Evolutionary conservation across 2,113 vertebrate genomes (phyloP).

Genomic region (Ammodytes marinus): DNA sequence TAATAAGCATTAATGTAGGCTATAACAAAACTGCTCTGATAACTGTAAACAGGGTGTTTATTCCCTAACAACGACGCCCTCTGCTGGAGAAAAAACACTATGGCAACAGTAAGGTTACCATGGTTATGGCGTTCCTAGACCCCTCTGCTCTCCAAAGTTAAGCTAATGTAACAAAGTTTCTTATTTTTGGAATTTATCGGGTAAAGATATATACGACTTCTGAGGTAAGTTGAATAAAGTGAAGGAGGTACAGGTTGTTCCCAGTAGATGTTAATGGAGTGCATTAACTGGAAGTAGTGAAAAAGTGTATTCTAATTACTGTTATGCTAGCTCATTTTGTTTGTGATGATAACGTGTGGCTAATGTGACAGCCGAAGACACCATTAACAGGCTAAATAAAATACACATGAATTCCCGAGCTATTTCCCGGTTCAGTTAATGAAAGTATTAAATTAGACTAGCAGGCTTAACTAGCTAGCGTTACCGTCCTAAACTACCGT

Average conservation of each 20-base stretch:
- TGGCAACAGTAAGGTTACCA: slow-evolving; percentile 19
- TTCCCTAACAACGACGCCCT: slow-evolving; percentile 15
- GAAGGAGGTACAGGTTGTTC: not conserved
- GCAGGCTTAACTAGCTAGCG: not conserved
- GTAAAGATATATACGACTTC: too few species aligned
- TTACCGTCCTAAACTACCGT: not conserved
- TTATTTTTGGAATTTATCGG: not conserved
- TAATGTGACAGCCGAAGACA: not conserved
- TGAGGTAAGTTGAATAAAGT: not conserved
- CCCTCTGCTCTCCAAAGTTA: too few species aligned
- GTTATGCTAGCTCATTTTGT: not conserved
- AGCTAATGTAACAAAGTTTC: not conserved
- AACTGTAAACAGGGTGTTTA: not conserved
- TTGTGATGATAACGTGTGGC: not conserved
- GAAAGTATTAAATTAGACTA: not conserved
- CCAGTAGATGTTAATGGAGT: not conserved
- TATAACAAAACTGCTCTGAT: not conserved
- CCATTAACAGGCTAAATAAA: too few species aligned
- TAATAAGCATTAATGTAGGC: not conserved
- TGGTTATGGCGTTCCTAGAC: not conserved
- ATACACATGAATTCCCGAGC: not conserved
- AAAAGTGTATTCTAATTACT: not conserved
- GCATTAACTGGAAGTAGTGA: not conserved
- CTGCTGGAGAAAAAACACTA: not conserved
- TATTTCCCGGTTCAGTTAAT: not conserved